Base-by-base conservation (phyloP, 2,113 vertebrate genomes). In the Harpagus bidentatus region DNA sequence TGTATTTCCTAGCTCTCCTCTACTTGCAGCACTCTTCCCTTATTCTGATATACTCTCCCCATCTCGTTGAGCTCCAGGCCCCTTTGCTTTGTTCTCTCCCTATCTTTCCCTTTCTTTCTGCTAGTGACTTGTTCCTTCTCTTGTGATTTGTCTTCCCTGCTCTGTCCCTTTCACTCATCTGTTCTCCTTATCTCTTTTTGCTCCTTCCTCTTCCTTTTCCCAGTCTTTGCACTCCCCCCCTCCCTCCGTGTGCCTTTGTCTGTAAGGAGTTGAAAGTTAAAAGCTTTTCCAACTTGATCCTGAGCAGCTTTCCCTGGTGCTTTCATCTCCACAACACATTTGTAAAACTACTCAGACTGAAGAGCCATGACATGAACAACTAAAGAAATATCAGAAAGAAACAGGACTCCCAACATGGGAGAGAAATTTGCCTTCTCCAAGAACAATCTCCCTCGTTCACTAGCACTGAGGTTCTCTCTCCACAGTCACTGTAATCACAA, bases 251-350 rank as follows among this genome's bases (percentile, higher is more conserved):
- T 73, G 90, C 86, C n/a, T 97, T 97, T 97, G 97, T 98, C 98
- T 97, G 95, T 84, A 90, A 80, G 95, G 89, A 98, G 97, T 86
- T 98, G 97, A 97, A 98, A 98, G 98, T 98, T 97, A 98, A 98
- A 98, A 98, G 98, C 98, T 98, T 97, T 98, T 97, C 97, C 97
- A 97, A 97, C 97, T 98, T 98, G 97, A 98, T 98, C 97, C 96
- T 93, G 97, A 98, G 97, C 92, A 95, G 96, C 96, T 96, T 98
- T 98, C 95, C 96, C 90, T 42, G 59, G 88, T 82, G 93, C 97
- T 98, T 98, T 98, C 97, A 98, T 98, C 98, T 98, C 79, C 86
- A 95, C 96, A 96, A 97, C 97, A 96, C 96, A 94, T 97, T 98
- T 97, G 97, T 97, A 98, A 98, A 98, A 98, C 97, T 86, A 97